These are phyloP conservation scores for Brotula barbata DNA, from an alignment of 2,797 vertebrate genomes.

Conservation along the genomic window DNA sequence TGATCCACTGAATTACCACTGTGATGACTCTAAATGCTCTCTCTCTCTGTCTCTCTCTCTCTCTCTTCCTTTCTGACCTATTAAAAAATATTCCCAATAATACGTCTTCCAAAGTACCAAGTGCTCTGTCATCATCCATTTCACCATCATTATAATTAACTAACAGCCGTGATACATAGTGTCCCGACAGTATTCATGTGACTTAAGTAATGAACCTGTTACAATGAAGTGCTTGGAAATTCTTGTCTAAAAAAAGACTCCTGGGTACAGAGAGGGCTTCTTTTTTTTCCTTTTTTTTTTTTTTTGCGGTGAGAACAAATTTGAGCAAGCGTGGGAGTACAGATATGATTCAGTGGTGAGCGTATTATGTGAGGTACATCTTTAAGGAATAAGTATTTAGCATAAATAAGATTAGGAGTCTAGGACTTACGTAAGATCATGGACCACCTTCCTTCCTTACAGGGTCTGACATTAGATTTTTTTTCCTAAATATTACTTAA, in stretches of 20 bases:
- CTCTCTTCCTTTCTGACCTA: slow-evolving; percentile 14
- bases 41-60: background rate
- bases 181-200: background rate
- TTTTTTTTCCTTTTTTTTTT: too few species aligned
- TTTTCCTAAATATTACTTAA: too few species aligned
- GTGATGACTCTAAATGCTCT: slow-evolving; percentile 24
- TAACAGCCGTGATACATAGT: background rate
- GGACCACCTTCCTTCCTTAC: too few species aligned
- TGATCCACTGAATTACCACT: slow-evolving; percentile 39
- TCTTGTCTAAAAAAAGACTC: background rate
- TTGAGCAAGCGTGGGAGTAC: background rate
- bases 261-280: background rate
- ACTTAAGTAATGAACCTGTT: background rate
- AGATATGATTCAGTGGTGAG: background rate
- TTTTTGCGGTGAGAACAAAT: background rate
- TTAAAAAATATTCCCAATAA: slow-evolving; percentile 24
- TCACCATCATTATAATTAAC: background rate
- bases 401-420: too few species aligned
- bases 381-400: too few species aligned
- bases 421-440: too few species aligned
- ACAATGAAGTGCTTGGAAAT: background rate
- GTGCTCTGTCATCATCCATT: background rate
- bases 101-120: background rate
- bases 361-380: background rate
- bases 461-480: too few species aligned